Percentiles rank a stretch among this genome's conserved stretches.
phyloP scores from a whole-genome alignment of 2,888 invertebrate species.

The Trichopoda pennipes region DNA sequence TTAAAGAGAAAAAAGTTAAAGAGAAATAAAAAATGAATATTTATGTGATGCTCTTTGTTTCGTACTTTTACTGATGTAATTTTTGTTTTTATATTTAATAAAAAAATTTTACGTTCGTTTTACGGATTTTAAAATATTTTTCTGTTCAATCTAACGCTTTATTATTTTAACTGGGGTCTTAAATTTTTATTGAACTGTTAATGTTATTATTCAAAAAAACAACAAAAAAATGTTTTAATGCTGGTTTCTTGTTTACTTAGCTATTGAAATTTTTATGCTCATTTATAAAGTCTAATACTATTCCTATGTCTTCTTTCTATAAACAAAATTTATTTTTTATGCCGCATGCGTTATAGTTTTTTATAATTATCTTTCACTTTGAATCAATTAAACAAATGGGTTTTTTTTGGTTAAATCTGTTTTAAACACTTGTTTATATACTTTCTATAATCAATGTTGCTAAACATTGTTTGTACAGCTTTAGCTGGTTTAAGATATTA shows the following conservation, averaged over 20 bases:
- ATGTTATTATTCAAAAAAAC: slow-evolving; percentile 13
- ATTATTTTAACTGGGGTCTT: slow-evolving; percentile 62
- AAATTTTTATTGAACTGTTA: slow-evolving; percentile 41
- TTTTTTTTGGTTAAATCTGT: slow-evolving; percentile 19
- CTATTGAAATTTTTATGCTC: slow-evolving; percentile 37
- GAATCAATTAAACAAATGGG: slow-evolving; percentile 58
- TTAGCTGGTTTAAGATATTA: slow-evolving; percentile 7
- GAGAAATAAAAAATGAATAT: background rate
- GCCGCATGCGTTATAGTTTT: slow-evolving; percentile 53
- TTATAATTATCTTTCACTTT: slow-evolving; percentile 64
- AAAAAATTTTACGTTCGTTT: background rate
- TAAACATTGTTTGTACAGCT: slow-evolving; percentile 54
- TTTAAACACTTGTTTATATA: slow-evolving; percentile 47
- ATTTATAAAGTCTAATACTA: slow-evolving; percentile 46
- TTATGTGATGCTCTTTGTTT: slow-evolving; percentile 44
- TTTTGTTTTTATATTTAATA: too few relatives aligned
- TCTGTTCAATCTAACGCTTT: slow-evolving; percentile 31
- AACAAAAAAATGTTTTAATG: slow-evolving; percentile 30
- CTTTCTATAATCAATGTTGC: slow-evolving; percentile 41
- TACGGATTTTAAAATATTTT: slow-evolving; percentile 1
- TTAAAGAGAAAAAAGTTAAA: background rate
- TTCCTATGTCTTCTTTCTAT: slow-evolving; percentile 29
- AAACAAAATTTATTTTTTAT: slow-evolving; percentile 56
- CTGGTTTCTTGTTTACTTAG: background rate
- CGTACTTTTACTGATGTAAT: slow-evolving; percentile 24